These are phyloP conservation scores for Ancistrus triradiatus DNA, from an alignment of 2,113 vertebrate species.

Conservation along the genomic window DNA sequence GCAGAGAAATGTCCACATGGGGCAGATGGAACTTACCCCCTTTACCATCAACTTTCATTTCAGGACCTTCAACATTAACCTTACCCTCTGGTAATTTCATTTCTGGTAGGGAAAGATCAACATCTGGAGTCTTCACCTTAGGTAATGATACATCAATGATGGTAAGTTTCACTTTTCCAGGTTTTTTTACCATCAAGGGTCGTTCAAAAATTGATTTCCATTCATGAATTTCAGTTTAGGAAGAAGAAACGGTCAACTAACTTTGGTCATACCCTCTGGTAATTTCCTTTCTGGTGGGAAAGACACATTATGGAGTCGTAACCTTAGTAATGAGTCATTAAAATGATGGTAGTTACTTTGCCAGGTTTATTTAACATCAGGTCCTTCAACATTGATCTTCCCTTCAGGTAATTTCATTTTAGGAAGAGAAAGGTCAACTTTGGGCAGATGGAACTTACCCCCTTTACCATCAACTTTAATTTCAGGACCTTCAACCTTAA, in stretches of 20 bases:
- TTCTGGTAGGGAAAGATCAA: conserved; percentile 34
- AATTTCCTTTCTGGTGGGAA: conserved; percentile 21
- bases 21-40: conserved; percentile 47
- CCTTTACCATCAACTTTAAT: too few species aligned
- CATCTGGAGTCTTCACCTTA: conserved; percentile 39
- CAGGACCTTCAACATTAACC: conserved; percentile 21
- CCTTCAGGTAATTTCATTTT: conserved; percentile 22
- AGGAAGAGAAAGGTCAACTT: conserved; percentile 32
- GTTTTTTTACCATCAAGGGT: conserved; percentile 7
- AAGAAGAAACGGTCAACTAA: too few species aligned
- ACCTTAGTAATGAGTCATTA: conserved; percentile 50
- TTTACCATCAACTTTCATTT: too few species aligned
- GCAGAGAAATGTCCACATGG: conserved; percentile 38
- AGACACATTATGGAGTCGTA: conserved; percentile 28
- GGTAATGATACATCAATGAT: conserved; percentile 49
- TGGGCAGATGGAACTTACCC: conserved; percentile 17
- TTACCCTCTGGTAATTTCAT: not conserved
- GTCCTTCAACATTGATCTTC: too few species aligned
- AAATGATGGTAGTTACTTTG: conserved; percentile 9
- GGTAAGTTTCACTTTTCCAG: conserved; percentile 28
- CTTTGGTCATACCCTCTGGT: conserved; percentile 1
- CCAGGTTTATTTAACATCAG: conserved; percentile 32
- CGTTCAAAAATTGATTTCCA: too few species aligned
- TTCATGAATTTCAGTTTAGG: not conserved
- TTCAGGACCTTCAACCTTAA: conserved; percentile 31